Base-by-base conservation (phyloP, 2,113 vertebrate genomes). In the Pelobates fuscus region DNA sequence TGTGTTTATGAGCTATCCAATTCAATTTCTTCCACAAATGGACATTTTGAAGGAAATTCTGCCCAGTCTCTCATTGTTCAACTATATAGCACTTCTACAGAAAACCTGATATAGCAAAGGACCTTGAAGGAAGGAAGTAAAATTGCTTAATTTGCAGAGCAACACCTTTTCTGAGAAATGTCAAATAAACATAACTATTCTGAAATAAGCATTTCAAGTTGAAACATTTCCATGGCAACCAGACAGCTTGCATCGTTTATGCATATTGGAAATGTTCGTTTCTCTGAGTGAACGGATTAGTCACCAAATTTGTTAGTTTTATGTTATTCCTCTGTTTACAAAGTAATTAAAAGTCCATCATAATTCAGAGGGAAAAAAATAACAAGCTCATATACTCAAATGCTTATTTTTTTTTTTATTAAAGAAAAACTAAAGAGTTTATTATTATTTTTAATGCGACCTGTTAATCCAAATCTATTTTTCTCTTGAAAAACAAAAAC, bases 221-320 rank as follows among this genome's bases (percentile, higher is more conserved):
- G 44, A 4, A 17, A 49, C 10, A 49, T 59, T 70, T 23, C 67
- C 10, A 70, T 43, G 54, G 67, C 20, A 60, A 60, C 69, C 44
- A 3, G 17, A 18, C 2, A 29, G 23, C n/a, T 26, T 59, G 30
- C 21, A 59, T 12, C 27, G 32, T 41, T 21, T 49, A 4, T 59
- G 32, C 17, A 8, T 44, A 44, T 30, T 5, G 32, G 41, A 15
- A 29, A 20, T 62, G 18, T 60, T 44, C 15, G 15, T 27, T 30
- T 62, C 23, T n/a, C 18, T 4, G 44, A 49, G 44, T 23, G 44
- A 61, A n/a, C 37, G 27, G 23, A 60, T 60, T 30, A n/a, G 23
- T 26, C 58, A 60, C 44, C 37, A 49, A 49, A 49, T 4, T 4
- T 49, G 44, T 49, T 49, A 49, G 44, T 14, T 14, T 49, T 37